phyloP scores from a whole-genome alignment of 2,888 invertebrate species.

The Lepeophtheirus nordmannii region DNA sequence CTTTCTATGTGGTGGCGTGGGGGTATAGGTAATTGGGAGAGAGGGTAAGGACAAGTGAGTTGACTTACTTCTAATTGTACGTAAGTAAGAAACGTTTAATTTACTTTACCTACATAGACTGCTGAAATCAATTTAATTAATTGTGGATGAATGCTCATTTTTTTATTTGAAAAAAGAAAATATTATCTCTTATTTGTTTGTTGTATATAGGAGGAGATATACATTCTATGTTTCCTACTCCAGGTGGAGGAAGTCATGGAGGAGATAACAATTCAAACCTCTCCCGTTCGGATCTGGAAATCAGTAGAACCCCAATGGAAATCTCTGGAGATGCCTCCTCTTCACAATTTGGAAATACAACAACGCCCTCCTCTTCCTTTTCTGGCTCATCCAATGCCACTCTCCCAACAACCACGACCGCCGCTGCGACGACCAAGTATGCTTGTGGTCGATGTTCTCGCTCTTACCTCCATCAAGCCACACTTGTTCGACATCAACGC shows the following conservation, averaged over 20 bases:
- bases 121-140: no score
- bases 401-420: neutral
- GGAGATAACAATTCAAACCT: slow-evolving; percentile 4
- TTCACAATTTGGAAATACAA: neutral
- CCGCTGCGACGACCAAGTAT: slow-evolving; percentile 15
- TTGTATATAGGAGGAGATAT: neutral
- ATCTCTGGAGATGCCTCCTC: neutral
- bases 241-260: neutral
- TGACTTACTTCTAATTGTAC: no score
- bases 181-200: neutral
- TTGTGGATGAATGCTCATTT: no score
- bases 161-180: neutral
- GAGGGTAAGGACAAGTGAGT: no score
- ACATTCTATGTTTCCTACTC: neutral
- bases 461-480: slow-evolving; percentile 24
- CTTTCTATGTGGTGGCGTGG: no score
- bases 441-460: slow-evolving; percentile 19
- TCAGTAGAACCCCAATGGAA: no score
- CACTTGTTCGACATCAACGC: slow-evolving; percentile 24
- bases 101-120: no score
- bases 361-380: no score
- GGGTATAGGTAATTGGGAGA: no score
- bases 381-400: neutral
- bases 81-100: no score
- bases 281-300: neutral